Conservation (phyloP, 1,140 invertebrate genomes). For the Halotydeus destructor region DNA sequence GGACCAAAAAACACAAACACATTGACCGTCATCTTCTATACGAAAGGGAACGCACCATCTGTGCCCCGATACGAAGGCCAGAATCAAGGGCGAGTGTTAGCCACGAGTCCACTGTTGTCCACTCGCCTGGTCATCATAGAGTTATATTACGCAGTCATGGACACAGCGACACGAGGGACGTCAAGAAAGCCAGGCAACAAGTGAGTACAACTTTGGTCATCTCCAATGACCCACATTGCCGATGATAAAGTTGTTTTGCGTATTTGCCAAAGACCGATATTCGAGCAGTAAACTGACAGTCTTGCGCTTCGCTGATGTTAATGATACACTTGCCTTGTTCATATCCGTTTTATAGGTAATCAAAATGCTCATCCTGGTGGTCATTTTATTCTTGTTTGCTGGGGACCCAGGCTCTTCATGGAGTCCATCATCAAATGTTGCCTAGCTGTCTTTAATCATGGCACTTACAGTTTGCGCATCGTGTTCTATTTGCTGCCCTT, state of each 20-base stretch:
- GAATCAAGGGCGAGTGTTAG: conserved; percentile 12
- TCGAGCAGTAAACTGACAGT: background rate
- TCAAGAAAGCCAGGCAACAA: conserved; percentile 22
- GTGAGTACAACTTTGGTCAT: conserved; percentile 10
- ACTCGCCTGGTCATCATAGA: background rate
- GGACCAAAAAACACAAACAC: background rate
- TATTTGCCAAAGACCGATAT: background rate
- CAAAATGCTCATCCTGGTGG: conserved; percentile 45
- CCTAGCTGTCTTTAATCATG: conserved; percentile 18
- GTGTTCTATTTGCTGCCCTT: conserved; percentile 22
- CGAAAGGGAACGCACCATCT: background rate
- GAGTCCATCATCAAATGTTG: conserved; percentile 17
- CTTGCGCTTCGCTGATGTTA: conserved; percentile 4
- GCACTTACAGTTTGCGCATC: conserved; percentile 18
- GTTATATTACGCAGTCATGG: conserved; percentile 8
- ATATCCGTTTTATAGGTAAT: conserved; percentile 32
- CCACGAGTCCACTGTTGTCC: background rate
- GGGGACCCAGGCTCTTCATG: conserved; percentile 39
- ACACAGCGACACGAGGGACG: conserved; percentile 15
- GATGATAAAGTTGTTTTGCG: background rate
- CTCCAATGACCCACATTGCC: background rate
- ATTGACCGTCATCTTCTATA: background rate
- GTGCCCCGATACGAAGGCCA: background rate
- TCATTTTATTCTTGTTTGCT: conserved; percentile 42
- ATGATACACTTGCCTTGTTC: background rate